phyloP scores from a whole-genome alignment of 2,888 invertebrate species.

The Euplagia quadripunctaria region DNA sequence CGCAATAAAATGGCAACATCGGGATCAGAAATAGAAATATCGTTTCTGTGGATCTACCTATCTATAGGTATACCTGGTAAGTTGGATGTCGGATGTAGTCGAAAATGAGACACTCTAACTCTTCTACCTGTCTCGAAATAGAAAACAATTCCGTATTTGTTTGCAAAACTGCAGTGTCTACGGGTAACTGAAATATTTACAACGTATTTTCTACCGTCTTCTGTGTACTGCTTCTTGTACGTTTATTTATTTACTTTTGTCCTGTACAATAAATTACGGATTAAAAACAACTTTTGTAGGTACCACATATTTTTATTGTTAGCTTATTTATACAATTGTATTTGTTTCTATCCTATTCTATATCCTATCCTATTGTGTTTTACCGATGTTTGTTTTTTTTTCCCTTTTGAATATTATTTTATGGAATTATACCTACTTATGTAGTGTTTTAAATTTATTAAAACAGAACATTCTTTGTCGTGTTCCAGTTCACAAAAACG shows the following conservation, averaged over 20 bases:
- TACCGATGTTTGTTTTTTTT: no score
- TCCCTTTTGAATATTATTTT: no score
- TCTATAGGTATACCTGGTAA: background rate
- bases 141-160: conserved; percentile 15
- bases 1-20: conserved; percentile 21
- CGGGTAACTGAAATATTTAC: conserved; percentile 1
- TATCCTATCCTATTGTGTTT: no score
- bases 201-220: background rate
- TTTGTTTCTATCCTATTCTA: no score
- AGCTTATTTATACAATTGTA: background rate
- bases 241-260: background rate
- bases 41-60: conserved; percentile 2
- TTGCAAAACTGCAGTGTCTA: background rate
- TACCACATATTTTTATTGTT: background rate
- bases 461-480: background rate
- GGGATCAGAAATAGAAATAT: conserved; percentile 11
- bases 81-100: background rate
- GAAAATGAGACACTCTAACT: conserved; percentile 13
- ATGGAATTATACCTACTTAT: background rate
- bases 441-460: background rate
- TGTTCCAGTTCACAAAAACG: background rate
- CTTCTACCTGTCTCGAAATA: conserved; percentile 6
- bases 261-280: no score
- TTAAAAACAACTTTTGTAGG: background rate
- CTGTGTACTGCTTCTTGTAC: background rate